Percentiles rank a stretch among this genome's conserved stretches.
These are phyloP conservation scores for Miltochrista miniata DNA, from an alignment of 2,888 invertebrate species.

Conservation along the genomic window DNA sequence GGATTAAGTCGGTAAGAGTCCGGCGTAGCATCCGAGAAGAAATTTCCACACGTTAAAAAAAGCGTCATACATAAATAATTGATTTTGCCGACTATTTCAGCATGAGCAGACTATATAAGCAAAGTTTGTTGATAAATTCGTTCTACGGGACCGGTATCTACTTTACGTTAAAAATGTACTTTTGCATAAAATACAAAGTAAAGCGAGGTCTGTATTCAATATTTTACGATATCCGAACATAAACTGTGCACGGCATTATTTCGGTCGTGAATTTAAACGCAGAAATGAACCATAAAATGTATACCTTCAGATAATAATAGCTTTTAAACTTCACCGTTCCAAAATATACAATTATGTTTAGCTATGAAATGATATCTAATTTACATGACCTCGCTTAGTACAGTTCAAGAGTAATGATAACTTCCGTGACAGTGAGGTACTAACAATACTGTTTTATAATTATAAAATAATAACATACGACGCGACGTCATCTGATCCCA, in stretches of 20 bases:
- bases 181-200: conserved; percentile 18
- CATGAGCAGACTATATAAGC: background rate
- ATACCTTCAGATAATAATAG: conserved; percentile 14
- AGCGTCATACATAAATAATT: too few species aligned
- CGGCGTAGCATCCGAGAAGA: too few species aligned
- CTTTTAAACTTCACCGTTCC: conserved; percentile 17
- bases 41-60: too few species aligned
- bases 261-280: conserved; percentile 45
- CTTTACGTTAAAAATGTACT: background rate
- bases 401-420: conserved; percentile 1
- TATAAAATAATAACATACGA: too few species aligned
- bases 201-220: conserved; percentile 27
- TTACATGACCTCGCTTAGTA: too few species aligned
- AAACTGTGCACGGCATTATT: conserved; percentile 40
- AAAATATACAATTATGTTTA: background rate
- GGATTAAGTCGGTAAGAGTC: too few species aligned
- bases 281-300: conserved; percentile 42
- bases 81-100: background rate
- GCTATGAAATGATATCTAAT: background rate
- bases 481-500: too few species aligned
- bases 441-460: too few species aligned
- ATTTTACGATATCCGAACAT: conserved; percentile 37
- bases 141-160: background rate
- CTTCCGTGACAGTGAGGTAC: conserved; percentile 8
- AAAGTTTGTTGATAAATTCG: background rate